Evolutionary conservation across 30 jellyfish, hydroid and myxozoan genomes (phyloP).

Genomic region (Phacellophora camtschatica): DNA sequence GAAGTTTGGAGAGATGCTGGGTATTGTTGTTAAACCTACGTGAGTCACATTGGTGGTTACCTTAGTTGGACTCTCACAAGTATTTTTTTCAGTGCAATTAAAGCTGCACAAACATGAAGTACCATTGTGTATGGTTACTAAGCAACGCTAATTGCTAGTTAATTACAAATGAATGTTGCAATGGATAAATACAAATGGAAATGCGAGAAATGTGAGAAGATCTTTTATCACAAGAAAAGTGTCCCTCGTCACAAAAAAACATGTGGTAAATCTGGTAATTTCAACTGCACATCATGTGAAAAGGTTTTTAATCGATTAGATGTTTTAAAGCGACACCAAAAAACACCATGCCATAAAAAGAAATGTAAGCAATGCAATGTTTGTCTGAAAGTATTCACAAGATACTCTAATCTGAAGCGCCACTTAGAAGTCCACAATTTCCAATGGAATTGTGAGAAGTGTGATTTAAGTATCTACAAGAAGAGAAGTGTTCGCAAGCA

Average conservation of each 20-base stretch:
- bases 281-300: conserved; percentile 7
- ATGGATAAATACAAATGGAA: conserved; percentile 11
- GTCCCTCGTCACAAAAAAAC: conserved; percentile 16
- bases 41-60: too few species aligned
- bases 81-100: not conserved
- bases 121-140: not conserved
- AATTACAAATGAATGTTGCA: not conserved
- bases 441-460: conserved; percentile 11
- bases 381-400: conserved; percentile 8
- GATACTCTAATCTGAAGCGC: not conserved
- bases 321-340: conserved; percentile 24
- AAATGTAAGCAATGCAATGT: conserved; percentile 14
- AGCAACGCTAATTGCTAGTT: conserved; percentile 2
- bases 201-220: conserved; percentile 1
- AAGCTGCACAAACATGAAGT: conserved; percentile 7
- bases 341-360: not conserved
- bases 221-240: conserved; percentile 13
- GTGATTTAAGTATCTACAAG: not conserved
- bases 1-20: too few species aligned
- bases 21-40: too few species aligned
- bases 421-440: conserved; percentile 11
- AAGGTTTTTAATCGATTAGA: conserved; percentile 9
- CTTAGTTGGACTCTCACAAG: too few species aligned
- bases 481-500: not conserved
- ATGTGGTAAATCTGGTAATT: not conserved